Conservation (phyloP, 2,113 vertebrate genomes). For the Propithecus coquereli region DNA sequence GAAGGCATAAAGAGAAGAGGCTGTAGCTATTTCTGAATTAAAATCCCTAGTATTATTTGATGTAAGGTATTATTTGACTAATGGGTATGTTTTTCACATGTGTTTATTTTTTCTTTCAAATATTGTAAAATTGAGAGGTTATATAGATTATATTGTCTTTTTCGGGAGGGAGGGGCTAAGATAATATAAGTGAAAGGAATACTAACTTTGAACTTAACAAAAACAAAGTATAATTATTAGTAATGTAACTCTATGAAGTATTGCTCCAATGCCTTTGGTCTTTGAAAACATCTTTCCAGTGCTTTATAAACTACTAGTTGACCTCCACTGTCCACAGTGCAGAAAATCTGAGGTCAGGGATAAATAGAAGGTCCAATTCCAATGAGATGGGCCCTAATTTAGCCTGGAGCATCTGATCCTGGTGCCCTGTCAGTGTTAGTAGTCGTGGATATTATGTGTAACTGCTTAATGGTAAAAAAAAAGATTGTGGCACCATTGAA, state of each 20-base stretch:
- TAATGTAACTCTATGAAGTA: neutral
- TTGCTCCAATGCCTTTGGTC: neutral
- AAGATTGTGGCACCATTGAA: neutral
- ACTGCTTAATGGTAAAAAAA: constrained; percentile 15
- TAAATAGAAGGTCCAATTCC: neutral
- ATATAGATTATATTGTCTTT: neutral
- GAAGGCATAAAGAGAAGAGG: neutral
- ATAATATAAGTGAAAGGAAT: neutral
- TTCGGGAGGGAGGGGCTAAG: neutral
- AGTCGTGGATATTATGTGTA: neutral
- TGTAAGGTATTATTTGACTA: neutral
- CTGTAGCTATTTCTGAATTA: neutral
- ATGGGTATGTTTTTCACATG: neutral
- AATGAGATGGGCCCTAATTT: neutral
- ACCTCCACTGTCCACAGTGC: neutral
- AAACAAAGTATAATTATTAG: neutral
- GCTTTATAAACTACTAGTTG: constrained; percentile 17
- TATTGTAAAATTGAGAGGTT: neutral
- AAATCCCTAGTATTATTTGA: neutral
- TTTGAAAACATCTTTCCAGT: neutral
- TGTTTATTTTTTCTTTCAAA: neutral
- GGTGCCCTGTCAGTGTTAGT: neutral
- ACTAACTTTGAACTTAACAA: constrained; percentile 11
- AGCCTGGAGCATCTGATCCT: neutral
- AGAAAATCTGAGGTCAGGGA: neutral